Conservation (phyloP, 2,888 invertebrate genomes). For the Zhuqinia jingwanae region DNA sequence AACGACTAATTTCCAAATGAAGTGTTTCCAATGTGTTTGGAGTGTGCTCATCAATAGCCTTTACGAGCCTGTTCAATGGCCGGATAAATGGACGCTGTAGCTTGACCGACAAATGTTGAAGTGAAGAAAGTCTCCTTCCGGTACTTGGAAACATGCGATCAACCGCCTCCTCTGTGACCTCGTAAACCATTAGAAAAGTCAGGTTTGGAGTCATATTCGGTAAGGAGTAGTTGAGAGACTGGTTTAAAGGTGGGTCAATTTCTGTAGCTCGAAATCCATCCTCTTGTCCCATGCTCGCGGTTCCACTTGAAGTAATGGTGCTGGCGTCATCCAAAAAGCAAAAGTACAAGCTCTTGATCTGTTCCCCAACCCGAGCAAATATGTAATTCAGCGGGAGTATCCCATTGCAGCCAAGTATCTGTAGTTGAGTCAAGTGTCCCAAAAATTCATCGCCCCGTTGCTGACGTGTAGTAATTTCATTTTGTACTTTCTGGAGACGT, state of each 20-base stretch:
- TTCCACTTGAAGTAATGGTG: not conserved
- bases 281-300: conserved; percentile 9
- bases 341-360: conserved; percentile 50
- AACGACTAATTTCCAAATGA: conserved; percentile 35
- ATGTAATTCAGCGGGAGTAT: conserved; percentile 36
- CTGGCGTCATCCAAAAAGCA: conserved; percentile 46
- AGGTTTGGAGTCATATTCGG: conserved; percentile 12
- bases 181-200: conserved; percentile 26
- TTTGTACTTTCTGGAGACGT: not conserved
- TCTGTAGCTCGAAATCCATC: conserved; percentile 10
- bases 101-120: conserved; percentile 29
- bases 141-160: conserved; percentile 10
- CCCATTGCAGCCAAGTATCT: conserved; percentile 40
- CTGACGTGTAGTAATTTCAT: not conserved
- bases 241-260: not conserved
- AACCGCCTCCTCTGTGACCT: conserved; percentile 20
- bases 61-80: conserved; percentile 33
- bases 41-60: conserved; percentile 39
- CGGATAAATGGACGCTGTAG: conserved; percentile 36
- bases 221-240: conserved; percentile 17
- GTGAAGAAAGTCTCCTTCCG: not conserved
- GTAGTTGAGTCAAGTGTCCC: not conserved
- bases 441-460: not conserved
- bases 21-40: not conserved
- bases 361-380: conserved; percentile 27